Conservation (phyloP, 2,888 invertebrate species). For the Pteria penguin region DNA sequence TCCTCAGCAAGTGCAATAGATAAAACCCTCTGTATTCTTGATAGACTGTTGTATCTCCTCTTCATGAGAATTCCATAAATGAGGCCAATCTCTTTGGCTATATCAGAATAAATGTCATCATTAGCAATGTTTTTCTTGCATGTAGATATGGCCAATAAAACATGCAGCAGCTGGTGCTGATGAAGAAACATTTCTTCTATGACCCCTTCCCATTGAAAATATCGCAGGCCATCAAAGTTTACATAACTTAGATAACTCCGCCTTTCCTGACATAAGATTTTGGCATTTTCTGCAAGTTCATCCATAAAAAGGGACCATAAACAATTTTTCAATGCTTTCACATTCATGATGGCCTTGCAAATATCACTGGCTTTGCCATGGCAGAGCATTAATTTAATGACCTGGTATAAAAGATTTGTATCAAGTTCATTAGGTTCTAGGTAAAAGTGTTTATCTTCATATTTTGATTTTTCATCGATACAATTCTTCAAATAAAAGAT, state of each 20-base stretch:
- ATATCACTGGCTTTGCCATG: neutral
- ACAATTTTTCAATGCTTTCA: neutral
- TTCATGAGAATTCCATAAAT: conserved; percentile 14
- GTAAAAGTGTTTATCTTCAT: neutral
- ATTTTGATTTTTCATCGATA: neutral
- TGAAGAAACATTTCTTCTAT: conserved; percentile 5
- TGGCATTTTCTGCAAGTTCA: neutral
- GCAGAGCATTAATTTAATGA: neutral
- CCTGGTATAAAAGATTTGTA: neutral
- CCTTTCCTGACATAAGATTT: neutral
- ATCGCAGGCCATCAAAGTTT: neutral
- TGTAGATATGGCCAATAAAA: neutral
- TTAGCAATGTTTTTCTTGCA: neutral
- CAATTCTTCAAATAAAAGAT: neutral
- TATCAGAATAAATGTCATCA: neutral
- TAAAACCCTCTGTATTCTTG: conserved; percentile 1
- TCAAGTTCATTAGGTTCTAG: neutral
- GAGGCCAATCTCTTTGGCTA: neutral
- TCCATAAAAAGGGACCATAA: conserved; percentile 6
- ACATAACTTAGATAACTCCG: neutral
- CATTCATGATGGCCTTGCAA: neutral
- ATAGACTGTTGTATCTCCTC: neutral
- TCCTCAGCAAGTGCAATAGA: conserved; percentile 4
- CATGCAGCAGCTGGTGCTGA: neutral
- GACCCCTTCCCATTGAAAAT: neutral